phyloP scores from a whole-genome alignment of 2,888 invertebrate species.

The Nomada ferruginata region DNA sequence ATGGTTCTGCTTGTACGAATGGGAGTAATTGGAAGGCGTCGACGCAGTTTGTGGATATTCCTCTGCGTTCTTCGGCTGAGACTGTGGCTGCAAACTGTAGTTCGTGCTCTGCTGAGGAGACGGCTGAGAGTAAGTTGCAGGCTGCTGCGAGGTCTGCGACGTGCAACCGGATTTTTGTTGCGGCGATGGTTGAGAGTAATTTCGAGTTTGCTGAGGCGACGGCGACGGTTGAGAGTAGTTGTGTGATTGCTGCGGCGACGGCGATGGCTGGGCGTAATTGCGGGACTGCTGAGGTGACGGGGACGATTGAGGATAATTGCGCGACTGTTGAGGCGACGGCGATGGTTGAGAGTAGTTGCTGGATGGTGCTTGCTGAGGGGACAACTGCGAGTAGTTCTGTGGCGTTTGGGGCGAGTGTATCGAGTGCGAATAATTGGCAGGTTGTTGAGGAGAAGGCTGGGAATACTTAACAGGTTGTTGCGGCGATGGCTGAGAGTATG shows the following conservation, averaged over 20 bases:
- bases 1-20: constrained; percentile 74
- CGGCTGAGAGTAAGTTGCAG: constrained; percentile 69
- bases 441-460: constrained; percentile 81
- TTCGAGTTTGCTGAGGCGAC: constrained; percentile 71
- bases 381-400: constrained; percentile 84
- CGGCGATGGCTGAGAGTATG: constrained; percentile 75
- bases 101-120: constrained; percentile 83
- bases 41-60: constrained; percentile 65
- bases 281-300: constrained; percentile 82
- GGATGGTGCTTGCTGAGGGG: constrained; percentile 82
- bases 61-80: constrained; percentile 65
- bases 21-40: constrained; percentile 67
- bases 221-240: constrained; percentile 76
- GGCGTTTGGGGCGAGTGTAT: constrained; percentile 78
- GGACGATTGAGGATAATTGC: constrained; percentile 73
- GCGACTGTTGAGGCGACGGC: constrained; percentile 77
- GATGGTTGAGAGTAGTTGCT: constrained; percentile 75
- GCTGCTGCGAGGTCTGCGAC: constrained; percentile 62
- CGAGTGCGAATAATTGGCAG: constrained; percentile 77
- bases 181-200: constrained; percentile 74
- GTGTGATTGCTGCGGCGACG: constrained; percentile 81
- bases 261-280: constrained; percentile 74
- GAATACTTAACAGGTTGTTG: constrained; percentile 83
- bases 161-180: constrained; percentile 82
- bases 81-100: constrained; percentile 70